Percentiles rank a stretch among this genome's conserved stretches.
Conservation (phyloP, 2,113 vertebrate species). For the Noctilio leporinus region DNA sequence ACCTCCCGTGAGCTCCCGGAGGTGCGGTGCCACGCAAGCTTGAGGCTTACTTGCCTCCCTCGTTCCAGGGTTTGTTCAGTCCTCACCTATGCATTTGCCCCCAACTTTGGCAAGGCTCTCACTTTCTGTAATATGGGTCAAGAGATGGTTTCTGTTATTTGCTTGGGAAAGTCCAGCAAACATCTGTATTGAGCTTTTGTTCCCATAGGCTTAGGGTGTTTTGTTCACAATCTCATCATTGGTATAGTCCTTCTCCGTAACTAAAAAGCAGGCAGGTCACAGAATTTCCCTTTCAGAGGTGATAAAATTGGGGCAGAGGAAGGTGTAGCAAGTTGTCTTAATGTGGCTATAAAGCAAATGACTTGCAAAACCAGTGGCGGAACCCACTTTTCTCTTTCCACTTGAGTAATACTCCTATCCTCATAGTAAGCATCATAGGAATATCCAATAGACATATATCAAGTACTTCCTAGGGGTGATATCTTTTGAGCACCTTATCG, state of each 20-base stretch:
- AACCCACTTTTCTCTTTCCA: background rate
- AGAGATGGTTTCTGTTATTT: background rate
- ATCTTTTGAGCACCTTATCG: background rate
- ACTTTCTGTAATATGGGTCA: background rate
- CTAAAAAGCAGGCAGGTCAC: background rate
- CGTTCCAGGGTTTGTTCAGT: background rate
- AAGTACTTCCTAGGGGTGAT: background rate
- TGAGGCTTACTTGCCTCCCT: background rate
- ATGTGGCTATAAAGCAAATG: background rate
- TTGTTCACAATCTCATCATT: background rate
- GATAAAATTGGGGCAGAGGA: constrained; percentile 15
- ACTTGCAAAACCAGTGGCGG: background rate
- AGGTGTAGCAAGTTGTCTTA: constrained; percentile 48
- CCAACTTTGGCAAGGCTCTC: background rate
- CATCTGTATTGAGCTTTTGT: background rate
- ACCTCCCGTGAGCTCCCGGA: background rate
- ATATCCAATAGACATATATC: background rate
- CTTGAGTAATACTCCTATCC: background rate
- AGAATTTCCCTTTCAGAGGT: constrained; percentile 45
- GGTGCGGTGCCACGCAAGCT: background rate
- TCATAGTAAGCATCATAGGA: background rate
- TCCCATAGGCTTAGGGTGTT: background rate
- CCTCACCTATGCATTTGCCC: background rate
- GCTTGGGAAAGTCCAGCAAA: background rate
- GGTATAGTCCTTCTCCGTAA: constrained; percentile 20